A percentile compares a stretch with the other conserved stretches of the same genome.
Evolutionary conservation across 2,113 vertebrate genomes (phyloP).

Genomic region (Notothenia rossii): DNA sequence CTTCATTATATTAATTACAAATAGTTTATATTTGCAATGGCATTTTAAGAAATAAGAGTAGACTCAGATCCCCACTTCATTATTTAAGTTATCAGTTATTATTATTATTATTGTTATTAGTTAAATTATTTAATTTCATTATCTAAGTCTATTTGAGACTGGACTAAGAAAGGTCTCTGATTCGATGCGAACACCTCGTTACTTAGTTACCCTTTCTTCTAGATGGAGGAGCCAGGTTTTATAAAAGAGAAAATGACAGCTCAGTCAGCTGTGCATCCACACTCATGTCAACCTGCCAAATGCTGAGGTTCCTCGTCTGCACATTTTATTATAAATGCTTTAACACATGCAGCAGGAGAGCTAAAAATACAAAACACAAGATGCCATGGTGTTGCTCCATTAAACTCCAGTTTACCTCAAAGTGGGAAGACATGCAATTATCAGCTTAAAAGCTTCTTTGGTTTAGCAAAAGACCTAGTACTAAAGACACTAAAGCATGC

Average conservation of each 20-base stretch:
- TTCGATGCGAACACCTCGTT: constrained; percentile 51
- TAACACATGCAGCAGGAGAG: constrained; percentile 47
- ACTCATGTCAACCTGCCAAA: constrained; percentile 74
- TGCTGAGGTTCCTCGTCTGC: constrained; percentile 60
- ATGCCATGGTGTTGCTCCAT: constrained; percentile 18
- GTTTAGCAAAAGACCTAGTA: constrained; percentile 3
- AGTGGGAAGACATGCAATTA: constrained; percentile 18
- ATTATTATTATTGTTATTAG: too few relatives aligned
- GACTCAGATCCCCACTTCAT: not conserved
- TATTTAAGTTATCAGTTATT: not conserved
- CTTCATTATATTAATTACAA: not conserved
- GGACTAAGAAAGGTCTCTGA: constrained; percentile 5
- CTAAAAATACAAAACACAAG: constrained; percentile 43
- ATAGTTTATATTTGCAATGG: not conserved
- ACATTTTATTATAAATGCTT: constrained; percentile 69
- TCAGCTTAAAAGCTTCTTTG: constrained; percentile 46
- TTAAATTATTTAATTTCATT: too few relatives aligned
- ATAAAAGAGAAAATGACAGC: constrained; percentile 67
- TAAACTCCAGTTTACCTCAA: constrained; percentile 43
- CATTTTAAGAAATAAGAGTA: not conserved
- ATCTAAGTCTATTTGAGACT: not conserved
- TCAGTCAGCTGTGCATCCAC: constrained; percentile 67
- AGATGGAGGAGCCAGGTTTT: constrained; percentile 62
- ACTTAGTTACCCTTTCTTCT: constrained; percentile 46
- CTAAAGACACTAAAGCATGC: constrained; percentile 43